Percentiles rank a stretch among this genome's conserved stretches.
phyloP scores from a whole-genome alignment of 2,113 vertebrate genomes.

The Corythaeola cristata region DNA sequence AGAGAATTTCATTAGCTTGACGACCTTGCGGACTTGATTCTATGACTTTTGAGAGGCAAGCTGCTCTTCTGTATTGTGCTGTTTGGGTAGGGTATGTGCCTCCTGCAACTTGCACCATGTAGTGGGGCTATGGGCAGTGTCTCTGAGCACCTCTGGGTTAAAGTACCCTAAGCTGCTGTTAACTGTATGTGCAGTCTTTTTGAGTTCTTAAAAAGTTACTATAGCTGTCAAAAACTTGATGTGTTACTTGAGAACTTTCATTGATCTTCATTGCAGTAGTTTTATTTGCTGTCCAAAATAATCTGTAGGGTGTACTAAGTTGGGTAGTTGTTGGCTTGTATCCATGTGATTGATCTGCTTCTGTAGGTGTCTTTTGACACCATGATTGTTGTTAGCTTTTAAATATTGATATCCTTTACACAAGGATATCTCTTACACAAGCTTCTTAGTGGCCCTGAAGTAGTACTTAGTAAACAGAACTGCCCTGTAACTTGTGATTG shows the following conservation, averaged over 20 bases:
- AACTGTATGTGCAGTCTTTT: background rate
- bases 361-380: background rate
- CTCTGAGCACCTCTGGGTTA: background rate
- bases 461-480: background rate
- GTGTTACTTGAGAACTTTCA: background rate
- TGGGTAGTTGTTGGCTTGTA: background rate
- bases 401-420: background rate
- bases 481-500: background rate
- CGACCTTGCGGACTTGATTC: background rate
- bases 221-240: background rate
- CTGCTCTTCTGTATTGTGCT: background rate
- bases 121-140: background rate
- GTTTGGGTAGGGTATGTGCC: background rate
- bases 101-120: accelerated
- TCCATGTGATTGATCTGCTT: background rate
- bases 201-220: background rate
- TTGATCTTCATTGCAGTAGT: background rate
- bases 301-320: background rate
- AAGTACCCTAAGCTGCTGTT: background rate
- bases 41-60: background rate
- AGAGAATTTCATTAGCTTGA: background rate
- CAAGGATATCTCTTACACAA: background rate
- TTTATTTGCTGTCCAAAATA: background rate
- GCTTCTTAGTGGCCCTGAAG: background rate
- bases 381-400: background rate